Evolutionary conservation across 2,113 vertebrate species (phyloP).

Genomic region (Sinocyclocheilus rhinocerous): DNA sequence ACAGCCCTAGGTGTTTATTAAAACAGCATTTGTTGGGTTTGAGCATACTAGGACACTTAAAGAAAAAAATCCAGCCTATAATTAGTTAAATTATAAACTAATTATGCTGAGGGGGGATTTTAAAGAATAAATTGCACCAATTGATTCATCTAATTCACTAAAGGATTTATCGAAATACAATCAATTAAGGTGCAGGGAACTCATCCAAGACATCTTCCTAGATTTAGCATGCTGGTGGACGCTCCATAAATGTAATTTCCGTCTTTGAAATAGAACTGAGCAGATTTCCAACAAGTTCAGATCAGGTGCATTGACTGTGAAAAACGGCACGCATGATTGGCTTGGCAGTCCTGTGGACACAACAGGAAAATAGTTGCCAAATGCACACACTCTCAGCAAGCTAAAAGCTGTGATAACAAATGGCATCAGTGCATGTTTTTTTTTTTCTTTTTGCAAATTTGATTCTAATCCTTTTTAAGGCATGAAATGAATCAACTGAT

Average conservation of each 20-base stretch:
- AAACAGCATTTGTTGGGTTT: not conserved
- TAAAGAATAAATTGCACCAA: not conserved
- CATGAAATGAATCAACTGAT: not conserved
- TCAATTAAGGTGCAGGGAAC: slow-evolving; percentile 43
- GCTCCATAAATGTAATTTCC: not conserved
- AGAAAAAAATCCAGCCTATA: not conserved
- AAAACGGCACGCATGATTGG: not conserved
- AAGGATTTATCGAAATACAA: not conserved
- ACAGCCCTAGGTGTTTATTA: not conserved
- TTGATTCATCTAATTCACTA: not conserved
- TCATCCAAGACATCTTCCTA: not conserved
- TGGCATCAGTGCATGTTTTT: not conserved
- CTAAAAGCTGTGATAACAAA: slow-evolving; percentile 1
- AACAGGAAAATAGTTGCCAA: not conserved
- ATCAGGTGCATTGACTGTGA: slow-evolving; percentile 8
- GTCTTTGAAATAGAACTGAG: not conserved
- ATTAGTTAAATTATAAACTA: not conserved
- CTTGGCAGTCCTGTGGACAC: slow-evolving; percentile 10
- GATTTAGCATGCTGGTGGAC: not conserved
- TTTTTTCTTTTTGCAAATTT: not conserved
- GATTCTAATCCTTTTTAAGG: not conserved
- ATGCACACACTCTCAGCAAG: not conserved
- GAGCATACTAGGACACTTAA: not conserved
- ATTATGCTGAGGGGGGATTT: not conserved
- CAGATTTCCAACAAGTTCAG: slow-evolving; percentile 15